Base-by-base conservation (phyloP, 2,888 invertebrate species). In the Drosophila nigricruria region DNA sequence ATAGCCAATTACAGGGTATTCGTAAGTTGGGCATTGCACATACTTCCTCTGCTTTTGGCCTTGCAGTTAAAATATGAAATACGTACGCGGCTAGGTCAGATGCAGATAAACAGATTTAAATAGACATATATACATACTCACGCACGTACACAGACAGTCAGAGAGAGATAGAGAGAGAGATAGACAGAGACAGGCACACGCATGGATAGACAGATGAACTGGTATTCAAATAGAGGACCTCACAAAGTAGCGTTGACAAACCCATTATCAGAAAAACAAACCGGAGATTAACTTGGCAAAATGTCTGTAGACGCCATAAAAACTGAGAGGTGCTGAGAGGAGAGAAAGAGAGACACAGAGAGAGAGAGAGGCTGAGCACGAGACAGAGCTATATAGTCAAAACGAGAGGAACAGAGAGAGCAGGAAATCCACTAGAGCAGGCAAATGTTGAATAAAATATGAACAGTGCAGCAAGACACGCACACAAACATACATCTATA, bases 261-360 rank as follows among this genome's bases (percentile, higher is more conserved):
- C 83, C 87, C 87, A 88, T 87, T 87, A 90, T 90, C 90, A 86
- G 87, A 73, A 88, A 89, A 87, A 87, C 90, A 87, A 87, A 87
- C 87, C 87, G 87, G 87, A 87, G 87, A 87, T 87, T 87, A 87
- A 87, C 89, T 90, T 86, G 89, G 89, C 87, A 89, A 85, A 85
- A 85, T 88, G 87, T 84, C 87, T 87, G 90, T 80, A 88, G 86
- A 73, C 76, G 60, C 79, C 77, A 77, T 79, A 77, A 77, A 82
- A 87, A 87, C 36, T 61, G 42, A 47, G 27, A 40, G 49, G 18
- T 18, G 30, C 30, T 10, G 30, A 23, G 42, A 42, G 42, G 14
- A 18, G 43, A 3, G 53, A 43, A 36, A 34, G 34, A 57, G 43
- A 36, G 50, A 30, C 10, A 27, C 30, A 9, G 49, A 42, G 34